These are phyloP conservation scores for Cryptoblepharus egeriae DNA, from an alignment of 2,797 vertebrate genomes.

Conservation along the genomic window DNA sequence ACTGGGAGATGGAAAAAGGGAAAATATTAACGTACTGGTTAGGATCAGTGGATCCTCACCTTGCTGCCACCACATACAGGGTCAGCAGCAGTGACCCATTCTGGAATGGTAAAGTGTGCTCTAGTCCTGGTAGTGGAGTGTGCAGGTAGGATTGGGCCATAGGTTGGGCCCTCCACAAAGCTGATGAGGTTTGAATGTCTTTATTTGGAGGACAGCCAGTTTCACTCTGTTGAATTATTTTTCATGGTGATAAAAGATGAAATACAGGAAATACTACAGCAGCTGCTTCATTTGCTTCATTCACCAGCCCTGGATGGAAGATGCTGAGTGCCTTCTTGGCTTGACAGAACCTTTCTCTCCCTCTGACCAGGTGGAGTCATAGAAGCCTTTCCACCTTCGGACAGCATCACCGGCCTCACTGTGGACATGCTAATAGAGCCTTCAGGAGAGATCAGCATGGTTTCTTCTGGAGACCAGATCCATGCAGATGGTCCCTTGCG, in stretches of 20 bases:
- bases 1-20: no score
- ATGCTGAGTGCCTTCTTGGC: neutral
- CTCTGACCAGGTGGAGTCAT: constrained; percentile 84
- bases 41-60: no score
- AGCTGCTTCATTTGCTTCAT: neutral
- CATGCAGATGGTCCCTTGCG: constrained; percentile 79
- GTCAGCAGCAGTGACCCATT: no score
- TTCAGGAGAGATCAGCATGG: constrained; percentile 78
- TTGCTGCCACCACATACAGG: no score
- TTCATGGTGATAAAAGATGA: neutral
- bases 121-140: no score
- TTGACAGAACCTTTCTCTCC: constrained; percentile 22
- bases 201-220: neutral
- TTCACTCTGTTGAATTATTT: neutral
- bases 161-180: neutral
- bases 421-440: constrained; percentile 91
- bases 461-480: constrained; percentile 89
- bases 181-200: neutral
- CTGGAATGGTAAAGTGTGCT: no score
- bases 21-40: no score
- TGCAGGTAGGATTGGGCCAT: no score
- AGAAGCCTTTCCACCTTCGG: constrained; percentile 85
- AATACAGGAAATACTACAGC: no score
- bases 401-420: constrained; percentile 83
- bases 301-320: neutral